These are phyloP conservation scores for Palythoa grandiflora DNA, from an alignment of 92 coral and sea anemone genomes.

Conservation along the genomic window DNA sequence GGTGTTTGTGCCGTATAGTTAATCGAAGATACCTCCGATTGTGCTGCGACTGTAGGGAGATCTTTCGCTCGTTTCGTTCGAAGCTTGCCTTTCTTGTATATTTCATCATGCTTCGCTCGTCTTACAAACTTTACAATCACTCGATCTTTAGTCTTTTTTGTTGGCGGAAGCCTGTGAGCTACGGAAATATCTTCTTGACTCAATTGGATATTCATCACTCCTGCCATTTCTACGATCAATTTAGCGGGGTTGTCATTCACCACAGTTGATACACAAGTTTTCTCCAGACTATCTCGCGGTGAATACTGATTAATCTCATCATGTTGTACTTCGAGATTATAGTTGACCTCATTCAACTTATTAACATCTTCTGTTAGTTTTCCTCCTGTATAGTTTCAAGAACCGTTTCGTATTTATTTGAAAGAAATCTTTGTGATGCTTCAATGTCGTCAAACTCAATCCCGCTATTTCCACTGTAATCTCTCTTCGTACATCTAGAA, in stretches of 20 bases:
- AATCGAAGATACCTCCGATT: constrained; percentile 3
- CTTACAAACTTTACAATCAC: constrained; percentile 37
- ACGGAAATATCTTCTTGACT: constrained; percentile 14
- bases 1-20: constrained; percentile 49
- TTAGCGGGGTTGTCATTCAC: constrained; percentile 11
- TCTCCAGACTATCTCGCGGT: constrained; percentile 11
- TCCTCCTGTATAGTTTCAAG: constrained; percentile 7
- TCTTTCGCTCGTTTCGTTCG: constrained; percentile 38
- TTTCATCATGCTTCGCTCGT: constrained; percentile 50
- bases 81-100: constrained; percentile 50
- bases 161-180: not conserved
- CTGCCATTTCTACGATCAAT: constrained; percentile 34
- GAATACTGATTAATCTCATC: constrained; percentile 18
- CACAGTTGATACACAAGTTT: constrained; percentile 28
- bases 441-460: constrained; percentile 5
- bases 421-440: not conserved
- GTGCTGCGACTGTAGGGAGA: constrained; percentile 42
- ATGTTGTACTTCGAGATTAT: constrained; percentile 25
- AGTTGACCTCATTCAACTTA: not conserved
- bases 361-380: constrained; percentile 15
- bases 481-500: constrained; percentile 5
- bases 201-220: constrained; percentile 15
- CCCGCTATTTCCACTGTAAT: constrained; percentile 41
- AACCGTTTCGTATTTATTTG: constrained; percentile 22
- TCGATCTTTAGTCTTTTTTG: constrained; percentile 41